Conservation (phyloP, 2,888 invertebrate species). For the Sicus ferrugineus region DNA sequence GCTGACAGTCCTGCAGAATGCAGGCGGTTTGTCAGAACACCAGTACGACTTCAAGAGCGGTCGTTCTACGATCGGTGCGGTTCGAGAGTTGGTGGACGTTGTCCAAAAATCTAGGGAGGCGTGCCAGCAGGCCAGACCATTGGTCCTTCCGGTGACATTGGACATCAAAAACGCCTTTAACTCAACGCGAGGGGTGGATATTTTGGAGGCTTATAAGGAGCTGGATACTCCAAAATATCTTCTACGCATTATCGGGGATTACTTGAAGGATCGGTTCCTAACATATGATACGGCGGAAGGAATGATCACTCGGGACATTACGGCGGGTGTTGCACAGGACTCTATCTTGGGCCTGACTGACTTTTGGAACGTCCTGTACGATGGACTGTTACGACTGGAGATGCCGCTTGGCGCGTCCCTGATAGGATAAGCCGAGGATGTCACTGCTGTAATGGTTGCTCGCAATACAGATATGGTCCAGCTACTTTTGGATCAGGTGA, state of each 20-base stretch:
- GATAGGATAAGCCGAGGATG: too few species aligned
- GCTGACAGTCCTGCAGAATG: slow-evolving; percentile 26
- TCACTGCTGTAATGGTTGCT: too few species aligned
- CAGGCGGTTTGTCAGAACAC: slow-evolving; percentile 23
- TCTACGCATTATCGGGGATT: not conserved
- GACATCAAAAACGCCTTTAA: slow-evolving; percentile 4
- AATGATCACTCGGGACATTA: too few species aligned
- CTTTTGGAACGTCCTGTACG: too few species aligned
- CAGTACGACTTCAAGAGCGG: slow-evolving; percentile 25
- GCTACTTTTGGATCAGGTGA: too few species aligned
- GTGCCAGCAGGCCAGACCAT: not conserved
- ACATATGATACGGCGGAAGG: slow-evolving; percentile 6
- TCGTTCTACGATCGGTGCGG: slow-evolving; percentile 24
- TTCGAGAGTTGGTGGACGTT: not conserved
- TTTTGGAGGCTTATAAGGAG: not conserved
- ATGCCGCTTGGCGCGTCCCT: too few species aligned
- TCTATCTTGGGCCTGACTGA: too few species aligned
- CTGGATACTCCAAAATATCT: slow-evolving; percentile 25
- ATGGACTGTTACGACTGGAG: slow-evolving; percentile 23
- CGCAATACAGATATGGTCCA: too few species aligned
- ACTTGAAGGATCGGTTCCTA: not conserved
- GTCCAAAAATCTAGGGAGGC: not conserved
- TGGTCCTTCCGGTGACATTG: not conserved
- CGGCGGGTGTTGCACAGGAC: too few species aligned
- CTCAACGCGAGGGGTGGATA: not conserved